A percentile compares a stretch with the other conserved stretches of the same genome.
Evolutionary conservation across 2,797 vertebrate species (phyloP).

Genomic region (Cetoscarus ocellatus): DNA sequence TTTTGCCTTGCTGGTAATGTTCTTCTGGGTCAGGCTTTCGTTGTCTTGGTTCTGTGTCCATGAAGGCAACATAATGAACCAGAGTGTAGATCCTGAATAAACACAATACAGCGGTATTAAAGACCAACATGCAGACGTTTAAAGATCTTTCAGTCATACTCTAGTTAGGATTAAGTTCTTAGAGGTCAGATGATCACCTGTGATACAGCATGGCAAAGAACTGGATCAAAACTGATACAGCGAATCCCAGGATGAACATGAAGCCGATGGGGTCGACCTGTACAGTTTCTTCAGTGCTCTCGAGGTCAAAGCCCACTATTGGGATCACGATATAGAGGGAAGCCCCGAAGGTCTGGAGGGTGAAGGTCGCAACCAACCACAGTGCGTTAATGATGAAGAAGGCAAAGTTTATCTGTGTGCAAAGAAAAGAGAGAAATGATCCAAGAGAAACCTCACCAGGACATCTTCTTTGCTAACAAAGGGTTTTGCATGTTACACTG

Average conservation of each 20-base stretch:
- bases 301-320: conserved; percentile 3
- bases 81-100: conserved; percentile 69
- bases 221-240: conserved; percentile 67
- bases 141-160: neutral
- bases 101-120: neutral
- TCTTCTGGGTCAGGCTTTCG: neutral
- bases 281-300: rapidly evolving
- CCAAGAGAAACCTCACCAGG: too few species aligned
- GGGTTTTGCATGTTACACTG: rapidly evolving
- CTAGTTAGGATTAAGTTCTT: neutral
- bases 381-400: conserved; percentile 76
- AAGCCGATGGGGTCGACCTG: conserved; percentile 74
- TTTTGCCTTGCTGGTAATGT: conserved; percentile 1
- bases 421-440: neutral
- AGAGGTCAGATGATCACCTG: conserved; percentile 63
- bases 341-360: conserved; percentile 53
- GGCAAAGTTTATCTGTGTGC: conserved; percentile 72
- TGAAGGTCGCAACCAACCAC: conserved; percentile 77
- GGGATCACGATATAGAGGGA: conserved; percentile 53
- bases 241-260: conserved; percentile 83
- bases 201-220: conserved; percentile 82
- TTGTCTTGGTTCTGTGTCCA: conserved; percentile 58
- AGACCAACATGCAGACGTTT: neutral
- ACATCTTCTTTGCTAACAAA: neutral
- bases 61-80: conserved; percentile 74